Base-by-base conservation (phyloP, 2,888 invertebrate genomes). In the Xanthia togata region DNA sequence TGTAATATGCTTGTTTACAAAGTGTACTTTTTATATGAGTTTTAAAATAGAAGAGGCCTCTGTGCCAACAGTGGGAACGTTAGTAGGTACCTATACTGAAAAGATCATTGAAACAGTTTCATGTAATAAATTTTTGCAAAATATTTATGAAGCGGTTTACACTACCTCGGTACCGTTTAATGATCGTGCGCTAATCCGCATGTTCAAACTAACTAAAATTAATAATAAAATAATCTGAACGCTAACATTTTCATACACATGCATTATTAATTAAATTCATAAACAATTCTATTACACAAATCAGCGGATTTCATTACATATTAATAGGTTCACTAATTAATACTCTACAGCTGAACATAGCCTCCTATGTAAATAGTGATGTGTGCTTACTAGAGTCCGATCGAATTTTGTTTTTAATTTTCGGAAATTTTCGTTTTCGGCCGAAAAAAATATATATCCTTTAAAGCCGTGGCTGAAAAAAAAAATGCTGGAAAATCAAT, bases 281-380 rank as follows among this genome's bases (percentile, higher is more conserved):
- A 76, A 79, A 78, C 77, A 73, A 78, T 76, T 82, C 78, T 84
- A 82, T 84, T 76, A 31, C 44, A 70, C 71, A 79, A 31, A 73
- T 74, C 72, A 62, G 65, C 12, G 55, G 44, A 57, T 73, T 70
- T 76, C 76, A 78, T 77, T 77, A 83, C 63, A 71, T 69, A 71
- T 82, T 85, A 78, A 82, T 78, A 64, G 35, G 57, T 71, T 64
- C 62, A 64, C 65, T 76, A 81, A 83, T 81, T 78, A 68, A 62
- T 62, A 67, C 8, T 63, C 63, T 14, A 47, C 35, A n/a, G 6
- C 20, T 50, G 59, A 68, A 81, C 65, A 59, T 62, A 26, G n/a
- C 41, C 53, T 81, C 41, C 41, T 81, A 73, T 74, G 76, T 79
- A 72, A 80, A 88, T 87, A 89, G 74, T 80, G 77, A 74, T 88